These are phyloP conservation scores for Ahaetulla prasina DNA, from an alignment of 2,113 vertebrate species.

Conservation along the genomic window DNA sequence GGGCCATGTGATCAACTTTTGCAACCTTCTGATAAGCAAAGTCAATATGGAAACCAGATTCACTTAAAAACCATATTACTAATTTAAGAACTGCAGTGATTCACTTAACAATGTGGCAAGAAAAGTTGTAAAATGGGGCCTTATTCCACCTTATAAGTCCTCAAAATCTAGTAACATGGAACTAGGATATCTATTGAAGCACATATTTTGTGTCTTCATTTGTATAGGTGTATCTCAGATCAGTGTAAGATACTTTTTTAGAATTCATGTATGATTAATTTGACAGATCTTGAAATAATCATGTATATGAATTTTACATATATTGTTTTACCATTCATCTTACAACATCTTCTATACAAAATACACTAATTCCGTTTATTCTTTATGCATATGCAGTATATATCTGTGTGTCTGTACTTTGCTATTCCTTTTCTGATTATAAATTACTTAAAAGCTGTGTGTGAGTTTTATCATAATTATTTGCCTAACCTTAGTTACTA, in stretches of 20 bases:
- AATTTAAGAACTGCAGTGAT: too few species aligned
- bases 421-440: neutral
- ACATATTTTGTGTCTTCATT: neutral
- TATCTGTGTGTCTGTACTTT: neutral
- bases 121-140: too few species aligned
- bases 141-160: neutral
- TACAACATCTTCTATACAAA: neutral
- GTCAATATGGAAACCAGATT: too few species aligned
- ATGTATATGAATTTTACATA: neutral
- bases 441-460: conserved; percentile 18
- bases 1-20: too few species aligned
- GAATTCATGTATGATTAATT: neutral
- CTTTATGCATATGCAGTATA: neutral
- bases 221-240: neutral
- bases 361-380: neutral
- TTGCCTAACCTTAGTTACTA: neutral
- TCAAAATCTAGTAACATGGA: neutral
- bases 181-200: too few species aligned
- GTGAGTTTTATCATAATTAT: conserved; percentile 10
- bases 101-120: too few species aligned
- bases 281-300: neutral
- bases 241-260: neutral
- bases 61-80: too few species aligned
- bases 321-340: neutral
- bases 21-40: too few species aligned